Evolutionary conservation across 2,113 vertebrate genomes (phyloP), one percentile per base, ranked within the genome.

Genomic region (Mellivora capensis): DNA sequence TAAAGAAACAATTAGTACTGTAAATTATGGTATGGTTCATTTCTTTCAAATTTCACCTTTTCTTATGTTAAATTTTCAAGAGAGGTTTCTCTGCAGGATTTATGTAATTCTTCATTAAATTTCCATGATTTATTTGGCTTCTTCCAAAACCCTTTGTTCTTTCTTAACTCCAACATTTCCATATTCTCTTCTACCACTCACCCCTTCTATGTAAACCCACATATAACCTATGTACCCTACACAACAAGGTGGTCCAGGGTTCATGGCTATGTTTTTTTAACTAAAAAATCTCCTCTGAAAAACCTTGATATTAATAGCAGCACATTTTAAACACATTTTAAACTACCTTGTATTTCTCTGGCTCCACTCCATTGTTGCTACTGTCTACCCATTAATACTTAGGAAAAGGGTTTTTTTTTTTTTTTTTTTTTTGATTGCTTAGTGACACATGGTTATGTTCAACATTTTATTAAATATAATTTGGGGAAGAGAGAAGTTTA

Each of bases 391-490:
- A 42, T 54, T 57, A 64, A 64, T 83, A 88, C 18, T 59, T 93
- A 86, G 74, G 54, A 77, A 54, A 89, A 91, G 23, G 14, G 71
- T 84, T 96, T 52, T 49, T 52, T 90, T 91, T 49, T 52, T 90
- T 91, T 49, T 52, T 90, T 91, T n/a, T n/a, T n/a, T 49, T 52
- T 90, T 91, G 90, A 87, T 94, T 81, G 49, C 37, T 81, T 82
- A 71, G 13, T 93, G 92, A 85, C 54, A 94, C 72, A 52, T 77
- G 74, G 34, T 79, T 91, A 67, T 96, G 27, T 86, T 81, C 67
- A 77, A 72, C 20, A 72, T 86, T 97, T 97, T 81, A 93, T 97
- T 81, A 93, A 94, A 72, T 96, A 15, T 76, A 86, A 80, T 94
- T 85, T 86, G 67, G 49, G 39, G 84, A 89, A 82, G 39, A 89